Evolutionary conservation across 2,888 invertebrate species (phyloP), one percentile per base, ranked within the genome.

Genomic region (Calephelis perditalis): DNA sequence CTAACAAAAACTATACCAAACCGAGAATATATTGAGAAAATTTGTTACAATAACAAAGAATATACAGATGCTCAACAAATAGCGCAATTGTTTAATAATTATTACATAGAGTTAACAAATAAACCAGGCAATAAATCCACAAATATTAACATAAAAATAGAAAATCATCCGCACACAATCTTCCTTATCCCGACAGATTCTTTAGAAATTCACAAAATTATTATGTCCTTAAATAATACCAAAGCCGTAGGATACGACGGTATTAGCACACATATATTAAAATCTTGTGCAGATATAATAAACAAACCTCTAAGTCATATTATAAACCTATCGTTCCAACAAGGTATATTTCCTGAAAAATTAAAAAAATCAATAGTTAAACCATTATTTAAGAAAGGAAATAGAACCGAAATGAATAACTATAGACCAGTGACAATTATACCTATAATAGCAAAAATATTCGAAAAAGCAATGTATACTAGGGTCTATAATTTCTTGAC

Each of bases 381-480:
- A 46, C 46, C 46, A 15, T 15, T 15, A 15, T 46, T 6, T 46
- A 46, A 46, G 46, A 46, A 46, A 12, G 46, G 46, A 7, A 12
- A 46, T 12, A 7, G 46, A 46, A 7, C 12, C 12, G 46, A 12
- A 12, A 46, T 46, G 46, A 12, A 12, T 12, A 46, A 46, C 12
- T 46, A 46, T 12, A 5, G 46, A 46, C 46, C 46, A 12, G 12
- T 46, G 12, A 46, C 46, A 12, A 46, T 46, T n/a, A n/a, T n/a
- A n/a, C n/a, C n/a, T n/a, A n/a, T n/a, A 46, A 7, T 46, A 46
- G n/a, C 46, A n/a, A 46, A 46, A 46, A 46, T 46, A 46, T 46
- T 46, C 12, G 12, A 46, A 46, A 46, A 46, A 2, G 46, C 46
- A 7, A 46, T 46, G 46, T 46, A 46, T 12, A 12, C 12, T 46